phyloP scores from a whole-genome alignment of 2,888 invertebrate genomes.

The Euspilapteryx auroguttella region DNA sequence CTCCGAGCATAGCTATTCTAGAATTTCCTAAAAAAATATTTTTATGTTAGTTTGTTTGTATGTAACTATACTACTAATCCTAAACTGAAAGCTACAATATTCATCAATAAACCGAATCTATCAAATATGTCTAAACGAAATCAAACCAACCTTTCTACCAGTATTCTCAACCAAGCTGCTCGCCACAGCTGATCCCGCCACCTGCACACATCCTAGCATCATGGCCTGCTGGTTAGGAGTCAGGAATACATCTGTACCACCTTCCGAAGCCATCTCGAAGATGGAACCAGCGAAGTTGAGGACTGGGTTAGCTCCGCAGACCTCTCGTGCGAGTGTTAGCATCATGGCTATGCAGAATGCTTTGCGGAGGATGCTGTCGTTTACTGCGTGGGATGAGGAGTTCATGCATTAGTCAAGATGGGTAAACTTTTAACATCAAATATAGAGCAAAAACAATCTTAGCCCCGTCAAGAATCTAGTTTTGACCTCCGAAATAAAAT shows the following conservation, averaged over 20 bases:
- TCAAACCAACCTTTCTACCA: slow-evolving; percentile 29
- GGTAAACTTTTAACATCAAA: too few relatives aligned
- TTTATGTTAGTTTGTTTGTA: too few relatives aligned
- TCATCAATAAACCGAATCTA: too few relatives aligned
- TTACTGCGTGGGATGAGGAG: slow-evolving; percentile 3
- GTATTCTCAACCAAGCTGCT: slow-evolving; percentile 33
- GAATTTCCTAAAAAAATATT: too few relatives aligned
- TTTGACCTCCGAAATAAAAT: too few relatives aligned
- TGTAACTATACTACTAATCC: too few relatives aligned
- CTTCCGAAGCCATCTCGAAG: slow-evolving; percentile 12
- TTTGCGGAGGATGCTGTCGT: slow-evolving; percentile 11
- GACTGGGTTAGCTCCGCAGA: slow-evolving; percentile 16
- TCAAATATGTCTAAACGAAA: too few relatives aligned
- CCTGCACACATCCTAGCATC: slow-evolving; percentile 39
- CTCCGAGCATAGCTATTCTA: too few relatives aligned
- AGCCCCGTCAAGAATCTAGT: too few relatives aligned
- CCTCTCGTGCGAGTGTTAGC: slow-evolving; percentile 13
- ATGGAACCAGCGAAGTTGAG: slow-evolving; percentile 16
- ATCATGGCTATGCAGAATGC: slow-evolving; percentile 14
- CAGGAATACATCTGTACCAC: slow-evolving; percentile 9
- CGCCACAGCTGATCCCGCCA: slow-evolving; percentile 28
- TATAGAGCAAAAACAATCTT: too few relatives aligned
- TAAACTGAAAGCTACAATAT: too few relatives aligned
- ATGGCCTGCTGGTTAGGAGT: slow-evolving; percentile 31
- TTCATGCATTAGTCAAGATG: too few relatives aligned